These are phyloP conservation scores for Tridacna gigas DNA, from an alignment of 2,888 invertebrate species.

Conservation along the genomic window DNA sequence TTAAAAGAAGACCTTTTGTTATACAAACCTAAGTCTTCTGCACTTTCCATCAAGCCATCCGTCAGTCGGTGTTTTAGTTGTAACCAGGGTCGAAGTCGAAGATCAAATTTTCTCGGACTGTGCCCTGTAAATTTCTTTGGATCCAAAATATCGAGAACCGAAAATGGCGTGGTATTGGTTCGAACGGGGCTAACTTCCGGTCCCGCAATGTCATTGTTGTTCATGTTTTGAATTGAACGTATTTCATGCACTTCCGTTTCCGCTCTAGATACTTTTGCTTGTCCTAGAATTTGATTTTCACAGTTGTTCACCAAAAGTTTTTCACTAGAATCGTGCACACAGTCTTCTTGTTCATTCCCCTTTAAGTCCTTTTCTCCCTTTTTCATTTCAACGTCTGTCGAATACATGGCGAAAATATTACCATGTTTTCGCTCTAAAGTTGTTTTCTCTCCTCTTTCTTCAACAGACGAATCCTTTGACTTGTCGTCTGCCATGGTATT, in stretches of 20 bases:
- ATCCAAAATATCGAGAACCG: slow-evolving; percentile 79
- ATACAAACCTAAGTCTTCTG: slow-evolving; percentile 30
- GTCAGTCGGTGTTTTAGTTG: slow-evolving; percentile 21
- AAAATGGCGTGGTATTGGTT: slow-evolving; percentile 74
- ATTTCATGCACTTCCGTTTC: neutral
- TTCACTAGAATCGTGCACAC: no score
- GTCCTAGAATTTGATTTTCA: neutral
- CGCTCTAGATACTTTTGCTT: neutral
- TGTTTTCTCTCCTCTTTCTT: neutral
- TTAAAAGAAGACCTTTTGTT: no score
- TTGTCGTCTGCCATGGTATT: slow-evolving; percentile 15
- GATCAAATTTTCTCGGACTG: neutral
- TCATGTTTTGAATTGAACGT: neutral
- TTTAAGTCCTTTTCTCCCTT: no score
- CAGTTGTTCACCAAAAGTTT: no score
- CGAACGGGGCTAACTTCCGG: slow-evolving; percentile 33
- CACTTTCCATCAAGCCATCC: slow-evolving; percentile 20
- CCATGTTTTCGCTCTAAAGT: neutral
- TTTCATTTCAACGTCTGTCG: neutral
- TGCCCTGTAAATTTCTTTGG: slow-evolving; percentile 78
- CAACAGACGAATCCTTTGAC: slow-evolving; percentile 9
- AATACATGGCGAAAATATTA: neutral
- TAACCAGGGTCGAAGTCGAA: slow-evolving; percentile 48
- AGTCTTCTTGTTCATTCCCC: no score
- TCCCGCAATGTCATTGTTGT: neutral